phyloP scores from a whole-genome alignment of 2,797 vertebrate species.

The Channallabes apus region DNA sequence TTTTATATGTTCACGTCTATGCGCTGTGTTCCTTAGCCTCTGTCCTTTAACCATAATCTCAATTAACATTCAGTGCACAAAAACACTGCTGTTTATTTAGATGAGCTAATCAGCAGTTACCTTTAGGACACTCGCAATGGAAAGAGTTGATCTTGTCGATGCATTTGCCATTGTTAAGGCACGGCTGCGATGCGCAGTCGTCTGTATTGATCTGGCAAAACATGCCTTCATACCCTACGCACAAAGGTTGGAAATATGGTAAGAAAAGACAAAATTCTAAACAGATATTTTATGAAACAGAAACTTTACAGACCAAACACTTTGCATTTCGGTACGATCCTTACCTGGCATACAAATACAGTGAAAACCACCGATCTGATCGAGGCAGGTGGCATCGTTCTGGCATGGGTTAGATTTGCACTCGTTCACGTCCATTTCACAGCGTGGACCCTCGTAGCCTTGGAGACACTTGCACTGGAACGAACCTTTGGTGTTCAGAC shows the following conservation, averaged over 20 bases:
- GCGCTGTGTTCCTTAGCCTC: background rate
- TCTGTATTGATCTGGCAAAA: conserved; percentile 90
- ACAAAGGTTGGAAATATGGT: conserved; percentile 39
- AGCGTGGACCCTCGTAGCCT: conserved; percentile 92
- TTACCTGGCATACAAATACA: conserved; percentile 98
- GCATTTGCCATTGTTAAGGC: conserved; percentile 88
- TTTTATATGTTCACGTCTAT: background rate
- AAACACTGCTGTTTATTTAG: background rate
- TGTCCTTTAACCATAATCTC: background rate
- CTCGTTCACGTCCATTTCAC: conserved; percentile 95
- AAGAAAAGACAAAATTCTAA: background rate
- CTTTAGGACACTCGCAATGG: conserved; percentile 89
- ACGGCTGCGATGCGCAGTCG: conserved; percentile 89
- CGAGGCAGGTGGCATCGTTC: conserved; percentile 95
- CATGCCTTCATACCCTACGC: conserved; percentile 86
- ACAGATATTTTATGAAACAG: background rate
- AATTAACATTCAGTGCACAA: background rate
- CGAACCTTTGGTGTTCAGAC: conserved; percentile 94
- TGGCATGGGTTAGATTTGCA: conserved; percentile 96
- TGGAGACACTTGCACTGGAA: conserved; percentile 93
- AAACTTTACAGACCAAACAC: background rate
- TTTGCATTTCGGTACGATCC: background rate
- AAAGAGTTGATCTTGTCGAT: conserved; percentile 93
- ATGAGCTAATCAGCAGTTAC: conserved; percentile 66
- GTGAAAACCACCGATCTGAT: conserved; percentile 95